A percentile compares a stretch with the other conserved stretches of the same genome.
Evolutionary conservation across 2,888 invertebrate genomes (phyloP).

Genomic region (Tiliacea aurago): DNA sequence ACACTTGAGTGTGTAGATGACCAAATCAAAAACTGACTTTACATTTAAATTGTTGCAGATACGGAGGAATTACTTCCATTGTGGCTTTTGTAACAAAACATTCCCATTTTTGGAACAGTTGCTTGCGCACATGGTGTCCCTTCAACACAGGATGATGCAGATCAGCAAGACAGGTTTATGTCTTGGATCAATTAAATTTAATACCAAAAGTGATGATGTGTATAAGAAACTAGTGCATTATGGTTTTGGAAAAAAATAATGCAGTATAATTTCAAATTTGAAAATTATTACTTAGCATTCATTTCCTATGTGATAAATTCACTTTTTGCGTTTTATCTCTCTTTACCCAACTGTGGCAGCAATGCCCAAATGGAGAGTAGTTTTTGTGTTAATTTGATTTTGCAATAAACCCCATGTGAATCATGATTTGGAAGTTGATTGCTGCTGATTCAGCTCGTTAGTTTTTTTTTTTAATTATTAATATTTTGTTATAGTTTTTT

Average conservation of each 20-base stretch:
- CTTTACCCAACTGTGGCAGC: background rate
- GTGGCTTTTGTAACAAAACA: constrained; percentile 77
- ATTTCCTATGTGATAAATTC: background rate
- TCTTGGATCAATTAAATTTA: constrained; percentile 3
- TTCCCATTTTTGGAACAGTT: constrained; percentile 73
- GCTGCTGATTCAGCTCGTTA: background rate
- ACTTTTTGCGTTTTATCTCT: background rate
- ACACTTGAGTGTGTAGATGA: too few relatives aligned
- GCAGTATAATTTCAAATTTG: background rate
- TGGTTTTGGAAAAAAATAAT: constrained; percentile 18
- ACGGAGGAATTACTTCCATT: constrained; percentile 76
- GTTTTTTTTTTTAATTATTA: background rate
- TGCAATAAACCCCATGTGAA: background rate
- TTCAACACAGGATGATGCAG: constrained; percentile 25
- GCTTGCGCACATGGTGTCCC: constrained; percentile 36
- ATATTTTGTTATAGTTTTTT: background rate
- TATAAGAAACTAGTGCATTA: constrained; percentile 26
- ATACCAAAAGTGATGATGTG: constrained; percentile 17
- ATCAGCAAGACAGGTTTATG: background rate
- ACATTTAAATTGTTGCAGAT: constrained; percentile 71
- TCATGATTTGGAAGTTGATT: background rate
- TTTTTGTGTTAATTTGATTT: background rate
- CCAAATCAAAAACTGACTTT: background rate
- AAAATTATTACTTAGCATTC: background rate
- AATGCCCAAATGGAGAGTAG: background rate